A percentile compares a stretch with the other conserved stretches of the same genome.
phyloP scores from a whole-genome alignment of 2,797 vertebrate species.

The Eurystomus glaucurus region DNA sequence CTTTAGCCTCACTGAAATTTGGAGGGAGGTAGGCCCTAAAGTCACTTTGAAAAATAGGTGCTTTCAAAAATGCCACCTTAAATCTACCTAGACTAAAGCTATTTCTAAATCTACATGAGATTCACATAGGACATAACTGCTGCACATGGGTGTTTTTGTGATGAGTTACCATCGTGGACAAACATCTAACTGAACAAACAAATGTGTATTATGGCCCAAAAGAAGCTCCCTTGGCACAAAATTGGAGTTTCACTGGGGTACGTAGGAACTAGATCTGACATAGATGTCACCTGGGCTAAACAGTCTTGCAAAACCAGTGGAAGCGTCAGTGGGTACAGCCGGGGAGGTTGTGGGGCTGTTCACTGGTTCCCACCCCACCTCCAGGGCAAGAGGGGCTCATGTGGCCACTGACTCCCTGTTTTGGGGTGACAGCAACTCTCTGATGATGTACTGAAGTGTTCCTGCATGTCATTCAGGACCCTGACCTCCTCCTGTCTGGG shows the following conservation, averaged over 20 bases:
- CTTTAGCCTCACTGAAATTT: background rate
- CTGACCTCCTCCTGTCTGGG: constrained; percentile 29
- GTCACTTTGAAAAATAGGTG: background rate
- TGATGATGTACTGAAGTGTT: accelerated
- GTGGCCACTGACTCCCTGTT: background rate
- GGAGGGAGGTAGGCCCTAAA: background rate
- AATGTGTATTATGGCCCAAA: accelerated
- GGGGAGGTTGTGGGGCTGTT: background rate
- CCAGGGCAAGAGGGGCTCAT: background rate
- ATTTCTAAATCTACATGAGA: background rate
- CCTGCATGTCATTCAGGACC: background rate
- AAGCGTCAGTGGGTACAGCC: background rate
- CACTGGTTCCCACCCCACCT: accelerated
- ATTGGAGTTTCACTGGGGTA: background rate
- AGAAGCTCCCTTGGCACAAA: background rate
- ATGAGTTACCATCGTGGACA: background rate
- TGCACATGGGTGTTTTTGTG: background rate
- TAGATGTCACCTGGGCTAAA: background rate
- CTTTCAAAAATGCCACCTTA: background rate
- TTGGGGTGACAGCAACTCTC: background rate
- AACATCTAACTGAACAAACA: background rate
- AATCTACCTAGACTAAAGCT: background rate
- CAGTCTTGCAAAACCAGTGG: accelerated
- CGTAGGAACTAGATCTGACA: accelerated
- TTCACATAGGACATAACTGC: background rate